A percentile compares a stretch with the other conserved stretches of the same genome.
Evolutionary conservation across 1,140 invertebrate species (phyloP).

Genomic region (Holotrichia oblita): DNA sequence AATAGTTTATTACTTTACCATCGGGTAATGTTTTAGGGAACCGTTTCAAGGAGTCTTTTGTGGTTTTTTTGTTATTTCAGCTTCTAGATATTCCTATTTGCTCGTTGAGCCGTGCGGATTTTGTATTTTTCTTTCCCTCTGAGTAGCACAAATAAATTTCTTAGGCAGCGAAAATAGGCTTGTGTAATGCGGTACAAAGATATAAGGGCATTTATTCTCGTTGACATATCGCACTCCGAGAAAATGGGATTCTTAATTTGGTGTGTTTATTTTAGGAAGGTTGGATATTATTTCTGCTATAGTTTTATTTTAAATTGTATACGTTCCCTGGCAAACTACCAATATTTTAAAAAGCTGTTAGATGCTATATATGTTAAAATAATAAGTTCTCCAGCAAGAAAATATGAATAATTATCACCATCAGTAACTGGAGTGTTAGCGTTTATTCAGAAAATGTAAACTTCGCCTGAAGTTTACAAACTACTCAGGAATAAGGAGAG

Average conservation of each 20-base stretch:
- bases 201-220: slow-evolving; percentile 2
- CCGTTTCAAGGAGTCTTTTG: not conserved
- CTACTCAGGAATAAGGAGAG: no score
- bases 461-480: no score
- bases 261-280: not conserved
- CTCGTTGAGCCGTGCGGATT: slow-evolving; percentile 6
- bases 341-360: no score
- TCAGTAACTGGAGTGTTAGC: no score
- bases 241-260: slow-evolving; percentile 1
- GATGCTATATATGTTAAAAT: no score
- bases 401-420: no score
- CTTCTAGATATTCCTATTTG: not conserved
- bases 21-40: not conserved
- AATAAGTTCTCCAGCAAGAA: no score
- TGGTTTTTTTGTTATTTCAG: not conserved
- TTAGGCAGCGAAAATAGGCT: not conserved
- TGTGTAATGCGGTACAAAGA: not conserved
- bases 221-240: not conserved
- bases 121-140: not conserved
- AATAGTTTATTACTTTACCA: not conserved
- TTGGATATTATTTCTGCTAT: not conserved
- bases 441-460: no score
- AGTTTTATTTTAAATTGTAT: not conserved
- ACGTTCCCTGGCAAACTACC: no score
- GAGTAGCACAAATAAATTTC: not conserved